These are phyloP conservation scores for Tribolium freemani DNA, from an alignment of 2,888 invertebrate genomes.

Conservation along the genomic window DNA sequence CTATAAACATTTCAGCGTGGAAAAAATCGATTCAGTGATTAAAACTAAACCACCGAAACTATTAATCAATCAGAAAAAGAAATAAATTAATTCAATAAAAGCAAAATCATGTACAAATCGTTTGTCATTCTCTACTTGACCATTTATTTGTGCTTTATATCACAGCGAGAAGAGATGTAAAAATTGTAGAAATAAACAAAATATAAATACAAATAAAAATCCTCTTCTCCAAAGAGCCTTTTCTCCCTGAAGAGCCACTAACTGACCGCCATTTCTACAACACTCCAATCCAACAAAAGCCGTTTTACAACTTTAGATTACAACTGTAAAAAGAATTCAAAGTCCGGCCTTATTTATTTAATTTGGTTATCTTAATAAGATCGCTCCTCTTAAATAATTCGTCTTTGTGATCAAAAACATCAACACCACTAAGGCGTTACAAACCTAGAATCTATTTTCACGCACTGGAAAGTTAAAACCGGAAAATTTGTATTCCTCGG, in stretches of 20 bases:
- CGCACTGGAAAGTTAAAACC: not conserved
- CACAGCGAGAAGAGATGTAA: not conserved
- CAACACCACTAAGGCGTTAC: not conserved
- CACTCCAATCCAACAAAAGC: not conserved
- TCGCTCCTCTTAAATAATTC: not conserved
- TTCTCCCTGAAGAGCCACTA: not conserved
- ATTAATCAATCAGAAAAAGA: not conserved
- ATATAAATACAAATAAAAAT: not conserved
- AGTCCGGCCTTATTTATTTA: not conserved
- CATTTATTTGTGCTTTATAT: not conserved
- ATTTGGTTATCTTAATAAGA: not conserved
- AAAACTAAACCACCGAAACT: not conserved
- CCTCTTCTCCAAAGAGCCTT: not conserved
- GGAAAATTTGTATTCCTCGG: not conserved
- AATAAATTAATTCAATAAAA: not conserved
- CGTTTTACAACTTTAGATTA: not conserved
- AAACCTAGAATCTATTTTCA: not conserved
- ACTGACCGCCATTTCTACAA: not conserved
- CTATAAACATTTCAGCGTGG: not conserved
- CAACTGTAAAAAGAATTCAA: not conserved
- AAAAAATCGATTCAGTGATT: not conserved
- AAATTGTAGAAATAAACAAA: not conserved
- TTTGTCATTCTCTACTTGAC: not conserved
- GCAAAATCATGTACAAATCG: not conserved
- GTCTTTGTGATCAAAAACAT: not conserved